These are phyloP conservation scores for Icerya purchasi DNA, from an alignment of 2,888 invertebrate genomes.

Conservation along the genomic window DNA sequence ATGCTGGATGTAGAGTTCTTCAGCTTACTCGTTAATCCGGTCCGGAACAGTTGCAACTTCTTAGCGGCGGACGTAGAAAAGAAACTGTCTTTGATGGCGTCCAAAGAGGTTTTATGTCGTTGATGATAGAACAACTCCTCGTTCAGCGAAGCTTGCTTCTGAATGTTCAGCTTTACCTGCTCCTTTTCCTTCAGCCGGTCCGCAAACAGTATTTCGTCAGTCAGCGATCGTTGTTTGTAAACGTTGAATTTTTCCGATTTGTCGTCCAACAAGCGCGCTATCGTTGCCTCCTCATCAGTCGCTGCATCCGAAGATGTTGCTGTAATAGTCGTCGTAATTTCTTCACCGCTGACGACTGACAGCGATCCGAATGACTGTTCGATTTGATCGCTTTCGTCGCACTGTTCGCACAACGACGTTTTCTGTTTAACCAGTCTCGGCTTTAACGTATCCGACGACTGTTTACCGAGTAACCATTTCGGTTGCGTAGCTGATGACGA, in stretches of 20 bases:
- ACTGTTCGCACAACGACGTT: conserved; percentile 55
- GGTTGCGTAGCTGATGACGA: too few relatives aligned
- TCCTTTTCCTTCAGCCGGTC: conserved; percentile 66
- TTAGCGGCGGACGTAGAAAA: conserved; percentile 51
- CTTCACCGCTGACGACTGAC: conserved; percentile 2
- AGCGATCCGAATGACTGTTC: conserved; percentile 10
- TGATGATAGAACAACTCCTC: conserved; percentile 49
- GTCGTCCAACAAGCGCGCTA: not conserved
- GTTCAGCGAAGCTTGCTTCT: conserved; percentile 71
- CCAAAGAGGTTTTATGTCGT: conserved; percentile 27
- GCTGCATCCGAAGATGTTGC: conserved; percentile 46
- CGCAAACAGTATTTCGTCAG: conserved; percentile 74
- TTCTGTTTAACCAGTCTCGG: conserved; percentile 70
- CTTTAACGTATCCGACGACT: conserved; percentile 22
- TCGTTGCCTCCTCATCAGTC: conserved; percentile 23
- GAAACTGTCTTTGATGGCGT: conserved; percentile 47
- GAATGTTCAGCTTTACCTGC: conserved; percentile 55
- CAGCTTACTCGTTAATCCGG: conserved; percentile 59
- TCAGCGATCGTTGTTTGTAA: conserved; percentile 64
- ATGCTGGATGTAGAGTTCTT: conserved; percentile 63
- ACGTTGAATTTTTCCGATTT: conserved; percentile 24
- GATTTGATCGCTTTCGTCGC: conserved; percentile 23
- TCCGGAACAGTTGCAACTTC: conserved; percentile 52
- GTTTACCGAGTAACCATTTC: not conserved
- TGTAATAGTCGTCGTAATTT: conserved; percentile 24